Evolutionary conservation across 2,888 invertebrate genomes (phyloP).

Genomic region (Epiblema foenella): DNA sequence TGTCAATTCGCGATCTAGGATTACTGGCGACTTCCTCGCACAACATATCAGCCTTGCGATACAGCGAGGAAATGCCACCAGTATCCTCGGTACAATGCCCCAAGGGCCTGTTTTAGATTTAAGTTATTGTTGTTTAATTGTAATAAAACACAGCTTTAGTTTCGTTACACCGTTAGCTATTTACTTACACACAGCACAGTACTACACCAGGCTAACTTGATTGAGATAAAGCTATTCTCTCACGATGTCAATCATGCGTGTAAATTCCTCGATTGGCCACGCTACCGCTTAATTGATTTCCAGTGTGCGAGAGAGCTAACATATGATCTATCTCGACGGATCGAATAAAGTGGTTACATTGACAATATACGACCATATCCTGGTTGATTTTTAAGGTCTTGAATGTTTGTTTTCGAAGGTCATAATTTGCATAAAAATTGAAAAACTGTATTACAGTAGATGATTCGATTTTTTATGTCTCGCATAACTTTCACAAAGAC

Average conservation of each 20-base stretch:
- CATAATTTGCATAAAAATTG: too few species aligned
- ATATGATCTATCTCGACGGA: slow-evolving; percentile 20
- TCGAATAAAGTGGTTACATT: slow-evolving; percentile 19
- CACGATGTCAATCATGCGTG: slow-evolving; percentile 41
- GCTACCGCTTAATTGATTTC: slow-evolving; percentile 47
- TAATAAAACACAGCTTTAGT: too few species aligned
- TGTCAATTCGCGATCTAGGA: neutral
- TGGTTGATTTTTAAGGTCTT: slow-evolving; percentile 4
- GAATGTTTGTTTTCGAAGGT: neutral
- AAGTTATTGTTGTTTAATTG: too few species aligned
- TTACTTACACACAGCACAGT: neutral
- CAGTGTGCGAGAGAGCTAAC: slow-evolving; percentile 6
- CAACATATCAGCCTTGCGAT: too few species aligned
- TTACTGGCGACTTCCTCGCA: too few species aligned
- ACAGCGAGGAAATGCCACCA: too few species aligned
- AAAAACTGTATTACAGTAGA: too few species aligned
- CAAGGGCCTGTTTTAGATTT: too few species aligned
- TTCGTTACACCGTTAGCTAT: too few species aligned
- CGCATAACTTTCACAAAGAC: too few species aligned
- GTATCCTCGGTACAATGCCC: too few species aligned
- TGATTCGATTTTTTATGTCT: too few species aligned
- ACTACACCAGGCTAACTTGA: neutral
- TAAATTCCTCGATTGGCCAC: slow-evolving; percentile 58
- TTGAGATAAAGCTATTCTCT: neutral
- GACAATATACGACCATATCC: slow-evolving; percentile 3